phyloP scores from a whole-genome alignment of 2,888 invertebrate species.

The Netelia virgata region DNA sequence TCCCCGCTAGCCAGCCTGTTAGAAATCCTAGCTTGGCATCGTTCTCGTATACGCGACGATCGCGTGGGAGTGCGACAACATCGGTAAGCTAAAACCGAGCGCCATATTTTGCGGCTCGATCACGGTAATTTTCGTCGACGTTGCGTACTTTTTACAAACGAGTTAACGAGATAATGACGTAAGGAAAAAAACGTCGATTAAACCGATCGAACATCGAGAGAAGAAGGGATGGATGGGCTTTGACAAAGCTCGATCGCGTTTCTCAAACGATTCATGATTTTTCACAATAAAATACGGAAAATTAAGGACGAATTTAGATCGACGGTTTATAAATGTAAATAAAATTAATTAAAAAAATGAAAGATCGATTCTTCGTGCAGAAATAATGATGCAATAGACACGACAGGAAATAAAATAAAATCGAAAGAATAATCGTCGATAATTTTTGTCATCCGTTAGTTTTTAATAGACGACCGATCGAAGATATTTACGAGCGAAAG shows the following conservation, averaged over 20 bases:
- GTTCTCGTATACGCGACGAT: slow-evolving; percentile 28
- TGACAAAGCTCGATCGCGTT: too few species aligned
- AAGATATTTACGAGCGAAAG: background rate
- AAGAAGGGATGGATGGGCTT: too few species aligned
- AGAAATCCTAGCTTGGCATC: slow-evolving; percentile 60
- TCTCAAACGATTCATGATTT: too few species aligned
- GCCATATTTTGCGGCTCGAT: slow-evolving; percentile 9
- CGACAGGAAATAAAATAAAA: background rate
- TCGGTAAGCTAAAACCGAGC: slow-evolving; percentile 1
- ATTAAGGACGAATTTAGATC: too few species aligned
- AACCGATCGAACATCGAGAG: too few species aligned
- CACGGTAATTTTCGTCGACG: background rate
- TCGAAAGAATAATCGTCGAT: background rate
- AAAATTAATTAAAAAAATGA: too few species aligned
- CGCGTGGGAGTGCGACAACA: slow-evolving; percentile 38
- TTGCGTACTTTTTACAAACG: background rate
- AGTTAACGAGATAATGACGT: background rate
- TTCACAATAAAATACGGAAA: too few species aligned
- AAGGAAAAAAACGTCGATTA: background rate
- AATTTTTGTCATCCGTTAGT: background rate
- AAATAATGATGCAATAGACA: too few species aligned
- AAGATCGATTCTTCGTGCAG: too few species aligned
- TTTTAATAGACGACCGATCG: background rate
- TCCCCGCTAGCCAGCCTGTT: slow-evolving; percentile 32
- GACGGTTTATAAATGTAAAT: too few species aligned